Evolutionary conservation across 2,797 vertebrate genomes (phyloP).

Genomic region (Hydrophis major): DNA sequence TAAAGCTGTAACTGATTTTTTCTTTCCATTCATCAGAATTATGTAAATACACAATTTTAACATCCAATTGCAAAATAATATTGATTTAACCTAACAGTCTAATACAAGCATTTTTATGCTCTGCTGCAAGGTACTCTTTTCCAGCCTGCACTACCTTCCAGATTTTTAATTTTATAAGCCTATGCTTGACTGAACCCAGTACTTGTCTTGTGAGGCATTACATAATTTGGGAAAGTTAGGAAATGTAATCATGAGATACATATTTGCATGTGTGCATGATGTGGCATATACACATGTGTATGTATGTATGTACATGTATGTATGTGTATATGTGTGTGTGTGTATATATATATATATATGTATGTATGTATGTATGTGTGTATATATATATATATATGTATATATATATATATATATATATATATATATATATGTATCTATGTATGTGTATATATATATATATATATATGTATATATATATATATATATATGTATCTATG

Average conservation of each 20-base stretch:
- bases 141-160: constrained; percentile 64
- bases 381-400: no score
- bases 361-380: no score
- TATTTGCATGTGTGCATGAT: neutral
- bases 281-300: neutral
- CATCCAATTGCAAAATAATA: constrained; percentile 60
- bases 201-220: constrained; percentile 67
- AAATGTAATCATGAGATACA: constrained; percentile 34
- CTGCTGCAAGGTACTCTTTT: constrained; percentile 55
- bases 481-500: no score
- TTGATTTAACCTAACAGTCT: constrained; percentile 72
- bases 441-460: no score
- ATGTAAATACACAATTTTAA: constrained; percentile 61
- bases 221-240: constrained; percentile 63
- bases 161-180: constrained; percentile 71
- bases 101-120: constrained; percentile 60
- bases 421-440: no score
- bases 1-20: neutral
- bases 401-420: no score
- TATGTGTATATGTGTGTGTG: no score
- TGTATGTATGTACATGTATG: neutral
- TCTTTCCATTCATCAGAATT: constrained; percentile 38
- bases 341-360: no score
- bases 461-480: no score
- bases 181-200: constrained; percentile 71